Conservation (phyloP, 1,140 invertebrate genomes). For the Lordiphosa stackelbergi region DNA sequence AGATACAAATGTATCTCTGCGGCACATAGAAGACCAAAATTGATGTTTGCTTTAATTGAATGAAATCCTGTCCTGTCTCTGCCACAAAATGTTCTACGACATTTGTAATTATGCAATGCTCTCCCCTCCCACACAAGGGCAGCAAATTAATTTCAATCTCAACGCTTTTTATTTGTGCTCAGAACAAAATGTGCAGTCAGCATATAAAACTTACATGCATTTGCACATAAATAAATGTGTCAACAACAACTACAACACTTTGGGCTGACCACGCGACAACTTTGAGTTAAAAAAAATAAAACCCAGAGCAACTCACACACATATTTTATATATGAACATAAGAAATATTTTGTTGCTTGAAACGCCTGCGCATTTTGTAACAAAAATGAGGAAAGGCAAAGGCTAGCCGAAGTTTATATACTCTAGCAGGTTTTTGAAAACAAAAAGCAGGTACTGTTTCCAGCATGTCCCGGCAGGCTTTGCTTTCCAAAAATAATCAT, state of each 20-base stretch:
- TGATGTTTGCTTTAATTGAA: slow-evolving; percentile 53
- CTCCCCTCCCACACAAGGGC: slow-evolving; percentile 9
- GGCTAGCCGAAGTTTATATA: too few relatives aligned
- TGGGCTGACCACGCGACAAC: slow-evolving; percentile 7
- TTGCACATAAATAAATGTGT: slow-evolving; percentile 5
- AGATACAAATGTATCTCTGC: slow-evolving; percentile 7
- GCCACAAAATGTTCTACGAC: slow-evolving; percentile 28
- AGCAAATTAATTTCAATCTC: slow-evolving; percentile 68
- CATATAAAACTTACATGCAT: not conserved
- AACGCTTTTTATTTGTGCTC: slow-evolving; percentile 31
- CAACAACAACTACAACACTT: not conserved
- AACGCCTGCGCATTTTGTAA: slow-evolving; percentile 33
- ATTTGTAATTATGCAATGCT: slow-evolving; percentile 62
- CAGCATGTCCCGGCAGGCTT: too few relatives aligned
- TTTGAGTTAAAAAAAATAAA: slow-evolving; percentile 8
- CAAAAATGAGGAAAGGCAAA: not conserved
- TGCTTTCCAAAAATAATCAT: too few relatives aligned
- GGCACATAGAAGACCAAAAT: slow-evolving; percentile 8
- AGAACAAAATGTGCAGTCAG: slow-evolving; percentile 38
- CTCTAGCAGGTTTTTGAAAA: too few relatives aligned
- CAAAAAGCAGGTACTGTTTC: too few relatives aligned
- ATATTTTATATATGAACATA: slow-evolving; percentile 3
- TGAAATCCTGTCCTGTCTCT: slow-evolving; percentile 38
- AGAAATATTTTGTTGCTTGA: slow-evolving; percentile 28
- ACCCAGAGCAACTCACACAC: slow-evolving; percentile 4